Conservation (phyloP, 2,797 vertebrate species). For the Salmo trutta region DNA sequence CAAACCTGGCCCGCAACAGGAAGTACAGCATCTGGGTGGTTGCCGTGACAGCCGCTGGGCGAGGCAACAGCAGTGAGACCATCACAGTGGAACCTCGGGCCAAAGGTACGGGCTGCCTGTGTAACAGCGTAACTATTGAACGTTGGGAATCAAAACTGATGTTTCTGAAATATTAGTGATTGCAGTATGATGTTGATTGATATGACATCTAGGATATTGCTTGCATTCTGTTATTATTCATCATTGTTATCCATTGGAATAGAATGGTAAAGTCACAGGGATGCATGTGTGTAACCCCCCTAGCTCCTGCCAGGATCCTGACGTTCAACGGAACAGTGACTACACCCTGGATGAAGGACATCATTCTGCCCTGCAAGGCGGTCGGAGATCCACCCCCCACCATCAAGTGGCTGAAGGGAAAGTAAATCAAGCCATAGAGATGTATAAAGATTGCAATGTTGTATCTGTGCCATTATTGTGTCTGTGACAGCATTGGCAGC, state of each 20-base stretch:
- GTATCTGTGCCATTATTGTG: no score
- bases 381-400: conserved; percentile 93
- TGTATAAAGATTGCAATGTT: no score
- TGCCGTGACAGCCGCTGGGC: no score
- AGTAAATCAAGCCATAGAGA: conserved; percentile 73
- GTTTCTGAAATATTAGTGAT: background rate
- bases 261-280: background rate
- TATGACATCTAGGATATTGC: background rate
- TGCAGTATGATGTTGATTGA: background rate
- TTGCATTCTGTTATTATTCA: background rate
- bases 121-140: no score
- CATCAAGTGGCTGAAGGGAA: conserved; percentile 98
- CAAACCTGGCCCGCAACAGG: no score
- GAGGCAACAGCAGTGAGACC: no score
- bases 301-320: conserved; percentile 92
- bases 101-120: no score
- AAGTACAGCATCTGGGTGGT: no score
- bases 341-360: conserved; percentile 99
- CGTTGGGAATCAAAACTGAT: no score
- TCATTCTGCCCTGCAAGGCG: conserved; percentile 61
- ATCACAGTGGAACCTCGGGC: no score
- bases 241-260: background rate
- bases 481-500: no score
- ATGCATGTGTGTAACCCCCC: background rate
- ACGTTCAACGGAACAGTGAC: conserved; percentile 97